Evolutionary conservation across 2,888 invertebrate genomes (phyloP), one percentile per base, ranked within the genome.

Genomic region (Aquatica leii): DNA sequence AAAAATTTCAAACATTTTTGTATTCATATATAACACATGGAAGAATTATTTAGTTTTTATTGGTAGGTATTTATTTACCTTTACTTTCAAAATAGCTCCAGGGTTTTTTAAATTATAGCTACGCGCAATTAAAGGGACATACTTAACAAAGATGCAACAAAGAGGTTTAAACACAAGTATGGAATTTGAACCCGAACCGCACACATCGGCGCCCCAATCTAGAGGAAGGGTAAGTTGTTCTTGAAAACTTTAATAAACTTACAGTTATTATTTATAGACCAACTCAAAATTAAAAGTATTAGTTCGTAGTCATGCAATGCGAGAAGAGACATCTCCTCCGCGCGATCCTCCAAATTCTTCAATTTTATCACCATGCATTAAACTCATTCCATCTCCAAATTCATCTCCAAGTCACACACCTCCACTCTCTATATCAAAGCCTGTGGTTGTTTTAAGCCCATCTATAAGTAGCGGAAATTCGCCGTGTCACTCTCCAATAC

Each of bases 231-330:
- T 73, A 63, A 71, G 68, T 64, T 53, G 5, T n/a, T 14, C 3
- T 31, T 41, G 20, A 50, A 15, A 37, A 2, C 15, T 9, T 31
- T 12, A 18, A 2, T 15, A 43, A 18, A 37, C 11, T 17, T 8
- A 18, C 2, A 11, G 18, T 46, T 4, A 20, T 8, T 17, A 18
- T 46, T 46, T 81, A 5, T 79, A 88, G 89, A 83, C 85, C 67
- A 87, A 86, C 76, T 87, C 90, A 80, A 93, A 93, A 85, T 86
- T 91, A 68, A 93, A 93, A 83, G 87, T 93, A 78, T 86, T 95
- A 73, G 93, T 93, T 62, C 88, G 96, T 75, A 94, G 95, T 77
- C 93, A 94, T 84, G 96, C 95, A 68, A 91, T 95, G 85, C 88
- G 94, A 77, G 95, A 95, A 81, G 90, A 93, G 67, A 88, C 92